Conservation (phyloP, 2,113 vertebrate genomes). For the Strigops habroptila region DNA sequence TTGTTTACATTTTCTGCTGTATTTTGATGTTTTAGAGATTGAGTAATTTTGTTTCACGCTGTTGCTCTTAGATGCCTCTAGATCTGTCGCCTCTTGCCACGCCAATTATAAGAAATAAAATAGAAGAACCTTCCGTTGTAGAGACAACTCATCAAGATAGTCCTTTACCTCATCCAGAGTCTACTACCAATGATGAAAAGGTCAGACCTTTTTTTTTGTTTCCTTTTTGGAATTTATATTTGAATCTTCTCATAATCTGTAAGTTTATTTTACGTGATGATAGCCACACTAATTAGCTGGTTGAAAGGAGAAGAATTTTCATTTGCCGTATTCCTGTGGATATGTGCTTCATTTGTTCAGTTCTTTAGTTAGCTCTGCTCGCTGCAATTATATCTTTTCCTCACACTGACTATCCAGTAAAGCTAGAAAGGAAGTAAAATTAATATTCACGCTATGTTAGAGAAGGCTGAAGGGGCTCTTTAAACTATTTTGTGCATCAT, state of each 20-base stretch:
- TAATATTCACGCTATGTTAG: neutral
- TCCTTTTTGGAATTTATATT: neutral
- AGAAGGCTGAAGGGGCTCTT: neutral
- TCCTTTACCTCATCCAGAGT: conserved; percentile 96
- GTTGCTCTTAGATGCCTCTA: conserved; percentile 85
- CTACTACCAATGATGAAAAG: conserved; percentile 97
- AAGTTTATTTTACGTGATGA: neutral
- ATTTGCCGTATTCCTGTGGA: neutral
- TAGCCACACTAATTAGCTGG: neutral
- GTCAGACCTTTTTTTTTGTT: conserved; percentile 58
- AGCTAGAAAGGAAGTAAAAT: neutral
- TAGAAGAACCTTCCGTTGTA: conserved; percentile 83
- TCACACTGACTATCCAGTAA: neutral
- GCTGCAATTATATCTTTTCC: neutral
- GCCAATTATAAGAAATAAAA: conserved; percentile 94
- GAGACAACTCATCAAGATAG: conserved; percentile 90
- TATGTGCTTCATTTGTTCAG: neutral
- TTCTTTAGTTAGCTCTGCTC: neutral
- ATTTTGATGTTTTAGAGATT: neutral
- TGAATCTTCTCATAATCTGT: neutral
- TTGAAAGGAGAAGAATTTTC: neutral
- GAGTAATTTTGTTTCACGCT: neutral
- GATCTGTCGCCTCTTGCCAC: conserved; percentile 96
- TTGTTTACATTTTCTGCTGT: neutral
- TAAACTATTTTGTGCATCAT: neutral